Evolutionary conservation across 2,113 vertebrate genomes (phyloP).

Genomic region (Calypte anna): DNA sequence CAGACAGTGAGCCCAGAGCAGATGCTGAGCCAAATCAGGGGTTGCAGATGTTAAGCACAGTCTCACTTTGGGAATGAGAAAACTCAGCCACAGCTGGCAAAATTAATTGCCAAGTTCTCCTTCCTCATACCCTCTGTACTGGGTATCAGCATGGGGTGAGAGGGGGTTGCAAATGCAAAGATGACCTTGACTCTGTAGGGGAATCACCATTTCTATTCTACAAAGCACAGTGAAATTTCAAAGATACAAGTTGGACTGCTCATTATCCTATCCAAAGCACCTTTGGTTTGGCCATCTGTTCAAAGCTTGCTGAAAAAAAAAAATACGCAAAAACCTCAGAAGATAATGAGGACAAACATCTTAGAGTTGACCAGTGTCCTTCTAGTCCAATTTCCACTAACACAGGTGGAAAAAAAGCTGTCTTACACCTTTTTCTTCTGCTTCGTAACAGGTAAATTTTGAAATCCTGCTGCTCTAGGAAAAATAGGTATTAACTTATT

Average conservation of each 20-base stretch:
- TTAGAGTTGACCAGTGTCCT: not conserved
- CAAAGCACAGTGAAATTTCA: not conserved
- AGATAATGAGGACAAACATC: not conserved
- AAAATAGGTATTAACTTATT: not conserved
- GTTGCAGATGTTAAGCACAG: not conserved
- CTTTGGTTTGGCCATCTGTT: not conserved
- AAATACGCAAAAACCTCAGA: not conserved
- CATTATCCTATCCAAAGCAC: not conserved
- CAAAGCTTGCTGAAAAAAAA: not conserved
- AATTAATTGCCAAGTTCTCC: not conserved
- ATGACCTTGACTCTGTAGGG: not conserved
- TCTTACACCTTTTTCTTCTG: not conserved
- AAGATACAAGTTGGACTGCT: not conserved
- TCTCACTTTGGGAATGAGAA: not conserved
- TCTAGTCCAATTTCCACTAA: not conserved
- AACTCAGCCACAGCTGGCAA: not conserved
- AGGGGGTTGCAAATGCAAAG: not conserved
- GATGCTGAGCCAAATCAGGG: not conserved
- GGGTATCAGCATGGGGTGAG: not conserved
- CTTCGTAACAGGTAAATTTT: not conserved
- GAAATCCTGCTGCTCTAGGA: not conserved
- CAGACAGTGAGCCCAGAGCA: not conserved
- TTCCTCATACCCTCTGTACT: not conserved
- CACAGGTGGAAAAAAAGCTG: rapidly evolving
- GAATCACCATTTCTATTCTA: not conserved